Conservation (phyloP, 1,140 invertebrate species). For the Drosophila equinoxialis region DNA sequence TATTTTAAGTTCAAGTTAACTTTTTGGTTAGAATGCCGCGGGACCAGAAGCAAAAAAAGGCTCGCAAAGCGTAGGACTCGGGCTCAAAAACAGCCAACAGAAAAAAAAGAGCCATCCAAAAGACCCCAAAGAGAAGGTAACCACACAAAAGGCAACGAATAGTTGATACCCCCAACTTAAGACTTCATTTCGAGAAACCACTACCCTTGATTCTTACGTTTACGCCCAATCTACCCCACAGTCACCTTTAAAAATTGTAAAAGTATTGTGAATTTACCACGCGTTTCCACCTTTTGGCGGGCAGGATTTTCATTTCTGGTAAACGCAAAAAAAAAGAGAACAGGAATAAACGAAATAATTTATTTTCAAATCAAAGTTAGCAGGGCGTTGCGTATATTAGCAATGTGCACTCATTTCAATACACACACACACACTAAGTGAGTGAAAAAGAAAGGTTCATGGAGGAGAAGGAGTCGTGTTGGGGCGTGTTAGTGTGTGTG, state of each 20-base stretch:
- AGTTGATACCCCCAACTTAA: background rate
- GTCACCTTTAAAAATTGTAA: conserved; percentile 8
- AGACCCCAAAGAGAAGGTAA: background rate
- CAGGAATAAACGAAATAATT: conserved; percentile 71
- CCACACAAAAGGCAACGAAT: background rate
- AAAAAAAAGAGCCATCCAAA: conserved; percentile 4
- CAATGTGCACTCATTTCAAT: conserved; percentile 67
- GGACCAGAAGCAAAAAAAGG: conserved; percentile 25
- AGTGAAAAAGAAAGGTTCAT: background rate
- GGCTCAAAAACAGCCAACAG: background rate
- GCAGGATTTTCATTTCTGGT: conserved; percentile 48
- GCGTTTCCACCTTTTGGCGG: conserved; percentile 41
- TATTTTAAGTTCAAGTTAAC: conserved; percentile 81
- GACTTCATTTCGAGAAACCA: background rate
- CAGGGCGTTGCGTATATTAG: conserved; percentile 76
- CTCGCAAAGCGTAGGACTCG: conserved; percentile 1
- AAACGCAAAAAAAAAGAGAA: conserved; percentile 26
- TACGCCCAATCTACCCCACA: background rate
- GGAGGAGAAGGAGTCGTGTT: too few relatives aligned
- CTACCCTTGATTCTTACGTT: background rate
- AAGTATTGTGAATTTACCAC: conserved; percentile 43
- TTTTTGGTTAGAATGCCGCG: conserved; percentile 70
- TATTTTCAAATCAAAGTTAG: conserved; percentile 80
- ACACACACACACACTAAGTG: conserved; percentile 16
- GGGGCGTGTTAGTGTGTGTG: background rate